Evolutionary conservation across 2,888 invertebrate species (phyloP), one percentile per base, ranked within the genome.

Genomic region (Parascotia fuliginaria): DNA sequence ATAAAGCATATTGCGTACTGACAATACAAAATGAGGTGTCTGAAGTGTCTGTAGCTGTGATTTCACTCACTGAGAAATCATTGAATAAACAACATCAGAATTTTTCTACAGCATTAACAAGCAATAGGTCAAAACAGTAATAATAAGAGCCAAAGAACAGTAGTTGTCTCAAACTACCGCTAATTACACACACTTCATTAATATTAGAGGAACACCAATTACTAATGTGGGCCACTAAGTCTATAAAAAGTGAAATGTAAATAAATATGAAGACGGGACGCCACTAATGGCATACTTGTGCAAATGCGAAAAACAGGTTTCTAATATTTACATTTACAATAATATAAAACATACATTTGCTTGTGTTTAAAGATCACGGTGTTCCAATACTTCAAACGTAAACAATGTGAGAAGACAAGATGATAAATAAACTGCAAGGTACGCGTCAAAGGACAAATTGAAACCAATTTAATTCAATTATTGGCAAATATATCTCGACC

Each of bases 291-390:
- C 40, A 46, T 46, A 40, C 33, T 46, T 46, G 46, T 46, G 46
- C 34, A 47, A 52, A 56, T 34, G 27, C n/a, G 22, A 22, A 34
- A 56, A 47, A 54, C 45, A 37, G 34, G 45, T 58, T 49, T 52
- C 39, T 45, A 52, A 27, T 45, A 44, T 50, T 50, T 46, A 45
- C 48, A 39, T 46, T 34, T 27, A 42, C 37, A 42, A 42, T 28
- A 48, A 48, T 49, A 48, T 65, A 47, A 56, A 47, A 34, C 24
- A 22, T 45, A 15, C 16, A 34, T 48, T 51, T 48, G 47, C 50
- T 61, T 62, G 55, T 48, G 39, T 40, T 45, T 48, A 53, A 47
- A 29, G 37, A 56, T 46, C 59, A 55, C 52, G 47, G 45, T 50
- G n/a, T 55, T 39, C 39, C 33, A 50, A 55, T 47, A 49, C 43